Evolutionary conservation across 2,113 vertebrate genomes (phyloP), one percentile per base, ranked within the genome.

Genomic region (Leptobrachium leishanense): DNA sequence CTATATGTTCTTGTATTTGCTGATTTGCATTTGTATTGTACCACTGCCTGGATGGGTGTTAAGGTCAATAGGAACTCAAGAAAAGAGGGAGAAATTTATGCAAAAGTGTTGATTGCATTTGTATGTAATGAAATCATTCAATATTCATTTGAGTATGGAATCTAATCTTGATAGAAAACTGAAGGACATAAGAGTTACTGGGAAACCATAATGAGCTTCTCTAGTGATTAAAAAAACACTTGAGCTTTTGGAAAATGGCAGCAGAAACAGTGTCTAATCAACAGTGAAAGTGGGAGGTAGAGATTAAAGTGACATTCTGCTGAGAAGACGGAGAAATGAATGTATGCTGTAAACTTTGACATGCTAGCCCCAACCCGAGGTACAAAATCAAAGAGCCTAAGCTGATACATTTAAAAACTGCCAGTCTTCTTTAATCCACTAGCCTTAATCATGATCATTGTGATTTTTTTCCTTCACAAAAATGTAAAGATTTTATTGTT

Each of bases 121-220:
- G 92, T 94, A 93, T 93, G 92, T 93, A 91, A 93, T 92, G 93
- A 94, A 94, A 94, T 94, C 93, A 94, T 94, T 92, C 92, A 94
- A 93, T 94, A 94, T 94, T 94, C 93, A 94, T 94, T 92, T 90
- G 90, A 91, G 91, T 93, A 92, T 91, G 92, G 91, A 92, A 89
- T 92, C 92, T 92, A 92, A 93, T 93, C 92, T 92, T 91, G 90
- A 90, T 90, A 91, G 92, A 92, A 90, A 92, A 91, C 94, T 95
- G 94, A 94, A 90, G 91, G 92, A 97, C 97, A 97, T 96, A 97
- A 96, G 94, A 95, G 94, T 93, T 92, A 89, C 90, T 85, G 92
- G 89, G 92, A 90, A 92, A 88, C 94, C 89, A 92, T 95, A 94
- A 94, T 90, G 90, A 92, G 92, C 88, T 84, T 82, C 88, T 96